Conservation (phyloP, 2,888 invertebrate species). For the Thysanoteuthis rhombus region DNA sequence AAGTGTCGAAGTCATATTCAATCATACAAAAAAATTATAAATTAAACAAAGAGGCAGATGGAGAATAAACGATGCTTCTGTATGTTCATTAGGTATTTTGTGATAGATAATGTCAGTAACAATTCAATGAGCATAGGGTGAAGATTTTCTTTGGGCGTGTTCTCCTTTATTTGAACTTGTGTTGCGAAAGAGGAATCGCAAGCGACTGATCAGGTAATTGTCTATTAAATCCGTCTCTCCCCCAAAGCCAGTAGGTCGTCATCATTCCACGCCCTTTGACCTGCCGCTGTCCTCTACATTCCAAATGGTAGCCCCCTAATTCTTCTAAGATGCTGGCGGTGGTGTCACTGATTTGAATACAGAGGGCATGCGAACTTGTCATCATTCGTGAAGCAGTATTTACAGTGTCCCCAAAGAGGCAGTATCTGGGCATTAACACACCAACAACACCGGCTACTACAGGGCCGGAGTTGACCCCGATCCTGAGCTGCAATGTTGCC, state of each 20-base stretch:
- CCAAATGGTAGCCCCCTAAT: slow-evolving; percentile 45
- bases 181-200: neutral
- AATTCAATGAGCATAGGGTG: too few species aligned
- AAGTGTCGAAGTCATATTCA: too few species aligned
- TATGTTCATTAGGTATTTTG: too few species aligned
- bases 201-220: slow-evolving; percentile 49
- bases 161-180: neutral
- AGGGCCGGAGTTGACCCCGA: slow-evolving; percentile 48
- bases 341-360: slow-evolving; percentile 45
- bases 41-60: too few species aligned
- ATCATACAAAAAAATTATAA: too few species aligned
- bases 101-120: too few species aligned
- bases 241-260: slow-evolving; percentile 65
- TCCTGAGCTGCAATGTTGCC: slow-evolving; percentile 42
- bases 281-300: slow-evolving; percentile 47
- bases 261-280: slow-evolving; percentile 41
- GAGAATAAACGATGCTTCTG: too few species aligned
- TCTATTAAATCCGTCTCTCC: slow-evolving; percentile 65
- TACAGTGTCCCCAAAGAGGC: slow-evolving; percentile 50
- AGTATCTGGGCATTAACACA: slow-evolving; percentile 48
- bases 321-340: slow-evolving; percentile 45
- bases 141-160: too few species aligned
- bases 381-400: slow-evolving; percentile 50
- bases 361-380: slow-evolving; percentile 45
- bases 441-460: slow-evolving; percentile 49